Evolutionary conservation across 2,888 invertebrate genomes (phyloP).

Genomic region (Falcaria lacertinaria): DNA sequence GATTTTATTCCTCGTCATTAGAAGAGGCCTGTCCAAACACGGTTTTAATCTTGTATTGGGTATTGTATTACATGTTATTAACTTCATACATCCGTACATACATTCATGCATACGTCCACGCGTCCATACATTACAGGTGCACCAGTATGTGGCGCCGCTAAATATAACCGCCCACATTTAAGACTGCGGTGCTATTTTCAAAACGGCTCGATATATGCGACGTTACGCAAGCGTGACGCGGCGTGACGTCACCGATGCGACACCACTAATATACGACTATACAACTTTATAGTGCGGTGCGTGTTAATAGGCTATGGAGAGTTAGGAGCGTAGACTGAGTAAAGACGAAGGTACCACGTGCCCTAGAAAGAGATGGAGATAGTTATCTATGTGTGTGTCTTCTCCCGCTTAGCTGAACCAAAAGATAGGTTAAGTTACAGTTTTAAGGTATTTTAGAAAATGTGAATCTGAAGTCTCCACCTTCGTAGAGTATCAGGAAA

Average conservation of each 20-base stretch:
- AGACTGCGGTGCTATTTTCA: constrained; percentile 61
- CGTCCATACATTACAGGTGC: constrained; percentile 39
- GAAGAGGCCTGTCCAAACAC: too few species aligned
- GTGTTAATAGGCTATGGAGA: neutral
- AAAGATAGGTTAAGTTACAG: too few species aligned
- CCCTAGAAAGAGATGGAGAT: too few species aligned
- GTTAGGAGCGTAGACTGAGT: too few species aligned
- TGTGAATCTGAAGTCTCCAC: too few species aligned
- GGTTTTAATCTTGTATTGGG: constrained; percentile 4
- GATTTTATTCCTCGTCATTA: too few species aligned
- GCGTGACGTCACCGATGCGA: constrained; percentile 45
- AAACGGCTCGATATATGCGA: constrained; percentile 49
- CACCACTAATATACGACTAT: constrained; percentile 6
- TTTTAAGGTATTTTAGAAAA: too few species aligned
- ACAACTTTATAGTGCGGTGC: neutral
- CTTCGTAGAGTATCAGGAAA: too few species aligned
- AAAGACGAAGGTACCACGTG: too few species aligned
- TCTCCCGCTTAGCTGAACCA: too few species aligned
- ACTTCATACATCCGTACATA: neutral
- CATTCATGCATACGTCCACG: neutral
- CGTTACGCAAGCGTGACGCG: constrained; percentile 67
- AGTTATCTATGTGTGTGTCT: too few species aligned
- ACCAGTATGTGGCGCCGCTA: constrained; percentile 47
- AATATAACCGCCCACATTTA: constrained; percentile 61
- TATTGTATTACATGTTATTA: constrained; percentile 12